phyloP scores from a whole-genome alignment of 1,140 invertebrate species.

The Ceratina australensis region DNA sequence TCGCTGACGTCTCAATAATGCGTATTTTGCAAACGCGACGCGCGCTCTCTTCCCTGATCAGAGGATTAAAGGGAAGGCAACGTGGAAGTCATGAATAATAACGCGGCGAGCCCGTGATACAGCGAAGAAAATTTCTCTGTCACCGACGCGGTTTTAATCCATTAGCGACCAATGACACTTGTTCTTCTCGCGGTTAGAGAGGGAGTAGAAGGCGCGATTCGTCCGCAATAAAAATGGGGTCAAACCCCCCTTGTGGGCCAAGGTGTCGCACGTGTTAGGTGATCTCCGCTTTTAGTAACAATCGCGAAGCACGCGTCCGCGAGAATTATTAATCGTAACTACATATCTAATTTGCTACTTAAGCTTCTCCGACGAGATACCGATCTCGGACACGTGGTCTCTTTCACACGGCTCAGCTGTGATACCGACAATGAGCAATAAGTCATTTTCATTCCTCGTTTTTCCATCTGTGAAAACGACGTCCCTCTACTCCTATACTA shows the following conservation, averaged over 20 bases:
- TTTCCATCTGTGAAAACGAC: too few relatives aligned
- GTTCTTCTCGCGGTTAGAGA: conserved; percentile 3
- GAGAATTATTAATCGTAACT: conserved; percentile 38
- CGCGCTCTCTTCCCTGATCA: not conserved
- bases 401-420: not conserved
- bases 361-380: not conserved
- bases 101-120: not conserved
- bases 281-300: conserved; percentile 53
- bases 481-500: too few relatives aligned
- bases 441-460: too few relatives aligned
- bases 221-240: conserved; percentile 66
- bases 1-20: too few relatives aligned
- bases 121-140: not conserved
- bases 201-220: conserved; percentile 38
- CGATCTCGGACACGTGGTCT: not conserved
- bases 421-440: too few relatives aligned
- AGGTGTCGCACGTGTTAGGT: conserved; percentile 57
- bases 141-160: conserved; percentile 43
- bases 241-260: conserved; percentile 61
- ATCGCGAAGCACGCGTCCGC: conserved; percentile 12
- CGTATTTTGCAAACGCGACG: not conserved
- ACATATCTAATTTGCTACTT: not conserved
- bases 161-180: conserved; percentile 41
- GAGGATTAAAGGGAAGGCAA: not conserved
- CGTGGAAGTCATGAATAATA: not conserved